Percentiles rank a stretch among this genome's conserved stretches.
These are phyloP conservation scores for Clangula hyemalis DNA, from an alignment of 2,797 vertebrate species.

Conservation along the genomic window DNA sequence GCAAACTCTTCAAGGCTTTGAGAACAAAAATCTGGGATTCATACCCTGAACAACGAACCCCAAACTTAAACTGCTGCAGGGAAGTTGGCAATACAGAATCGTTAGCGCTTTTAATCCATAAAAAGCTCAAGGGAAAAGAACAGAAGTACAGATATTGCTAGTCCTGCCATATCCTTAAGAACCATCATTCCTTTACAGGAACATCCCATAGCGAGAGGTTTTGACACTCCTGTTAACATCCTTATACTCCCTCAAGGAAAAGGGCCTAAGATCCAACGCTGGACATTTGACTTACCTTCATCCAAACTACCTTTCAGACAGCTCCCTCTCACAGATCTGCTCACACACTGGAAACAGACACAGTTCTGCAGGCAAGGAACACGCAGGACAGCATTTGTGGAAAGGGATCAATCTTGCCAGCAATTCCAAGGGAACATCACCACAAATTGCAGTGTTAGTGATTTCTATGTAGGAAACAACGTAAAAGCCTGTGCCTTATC, in stretches of 20 bases:
- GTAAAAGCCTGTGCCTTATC: neutral
- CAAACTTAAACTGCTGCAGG: neutral
- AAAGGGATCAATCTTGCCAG: neutral
- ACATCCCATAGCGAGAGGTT: neutral
- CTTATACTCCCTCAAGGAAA: neutral
- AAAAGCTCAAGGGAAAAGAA: neutral
- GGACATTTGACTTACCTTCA: neutral
- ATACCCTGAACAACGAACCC: neutral
- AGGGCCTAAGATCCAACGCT: neutral
- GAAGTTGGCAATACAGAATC: neutral
- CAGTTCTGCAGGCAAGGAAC: neutral
- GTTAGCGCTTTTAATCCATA: neutral
- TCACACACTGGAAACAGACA: neutral
- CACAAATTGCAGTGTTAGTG: neutral
- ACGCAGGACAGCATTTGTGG: accelerated
- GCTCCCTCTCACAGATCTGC: accelerated
- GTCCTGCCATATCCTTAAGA: neutral
- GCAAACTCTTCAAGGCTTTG: neutral
- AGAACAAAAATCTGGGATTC: neutral
- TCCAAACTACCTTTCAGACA: neutral
- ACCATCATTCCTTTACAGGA: neutral
- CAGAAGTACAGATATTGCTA: neutral
- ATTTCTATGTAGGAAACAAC: neutral
- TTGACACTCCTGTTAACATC: neutral
- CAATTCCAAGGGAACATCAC: neutral